phyloP scores from a whole-genome alignment of 2,888 invertebrate genomes.

The Mythimna pallens region DNA sequence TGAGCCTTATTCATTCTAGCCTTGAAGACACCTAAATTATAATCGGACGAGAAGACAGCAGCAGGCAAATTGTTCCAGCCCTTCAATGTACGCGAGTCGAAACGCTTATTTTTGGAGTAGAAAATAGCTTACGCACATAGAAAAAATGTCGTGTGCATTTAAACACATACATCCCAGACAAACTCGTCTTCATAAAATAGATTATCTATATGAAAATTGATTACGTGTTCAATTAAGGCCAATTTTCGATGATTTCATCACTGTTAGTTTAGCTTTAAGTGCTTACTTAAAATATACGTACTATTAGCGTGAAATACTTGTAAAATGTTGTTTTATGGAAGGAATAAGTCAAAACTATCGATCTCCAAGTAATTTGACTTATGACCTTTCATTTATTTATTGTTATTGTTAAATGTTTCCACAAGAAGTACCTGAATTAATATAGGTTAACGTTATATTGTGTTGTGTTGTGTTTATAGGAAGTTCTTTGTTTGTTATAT shows the following conservation, averaged over 20 bases:
- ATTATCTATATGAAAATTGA: neutral
- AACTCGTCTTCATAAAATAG: no score
- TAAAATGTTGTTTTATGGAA: conserved; percentile 33
- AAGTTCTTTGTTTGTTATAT: conserved; percentile 33
- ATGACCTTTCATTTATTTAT: conserved; percentile 61
- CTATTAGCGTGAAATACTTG: conserved; percentile 12
- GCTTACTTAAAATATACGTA: conserved; percentile 33
- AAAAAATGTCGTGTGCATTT: no score
- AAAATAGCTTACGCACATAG: no score
- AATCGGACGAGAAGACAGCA: no score
- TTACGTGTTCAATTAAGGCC: conserved; percentile 33
- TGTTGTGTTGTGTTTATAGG: conserved; percentile 16
- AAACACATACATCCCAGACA: no score
- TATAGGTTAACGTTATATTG: conserved; percentile 47
- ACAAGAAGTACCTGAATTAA: conserved; percentile 64
- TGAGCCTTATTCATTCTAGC: no score
- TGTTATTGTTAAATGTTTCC: conserved; percentile 55
- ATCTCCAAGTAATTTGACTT: conserved; percentile 61
- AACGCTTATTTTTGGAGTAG: no score
- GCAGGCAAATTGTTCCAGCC: no score
- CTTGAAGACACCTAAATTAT: no score
- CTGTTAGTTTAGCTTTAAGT: conserved; percentile 27
- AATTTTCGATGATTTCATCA: conserved; percentile 31
- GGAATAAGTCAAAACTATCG: conserved; percentile 49
- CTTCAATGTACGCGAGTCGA: no score